Evolutionary conservation across 2,113 vertebrate species (phyloP).

Genomic region (Phalacrocorax aristotelis): DNA sequence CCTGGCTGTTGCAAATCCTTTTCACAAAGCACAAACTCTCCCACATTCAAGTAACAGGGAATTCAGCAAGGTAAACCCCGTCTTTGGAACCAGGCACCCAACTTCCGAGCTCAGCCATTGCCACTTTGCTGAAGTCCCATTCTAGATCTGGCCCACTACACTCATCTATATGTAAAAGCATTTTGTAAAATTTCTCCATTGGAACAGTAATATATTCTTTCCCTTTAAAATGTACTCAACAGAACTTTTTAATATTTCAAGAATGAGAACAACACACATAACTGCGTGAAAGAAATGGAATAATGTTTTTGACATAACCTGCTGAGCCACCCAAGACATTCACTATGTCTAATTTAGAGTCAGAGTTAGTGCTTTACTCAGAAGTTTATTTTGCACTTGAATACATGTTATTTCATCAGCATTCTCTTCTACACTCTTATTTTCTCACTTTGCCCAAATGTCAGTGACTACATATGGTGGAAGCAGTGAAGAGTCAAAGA

Average conservation of each 20-base stretch:
- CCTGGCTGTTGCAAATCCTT: not conserved
- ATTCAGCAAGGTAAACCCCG: not conserved
- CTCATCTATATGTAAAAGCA: not conserved
- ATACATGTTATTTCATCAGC: not conserved
- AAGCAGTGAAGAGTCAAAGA: not conserved
- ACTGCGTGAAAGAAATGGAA: not conserved
- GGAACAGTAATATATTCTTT: rapidly evolving
- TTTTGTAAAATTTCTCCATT: not conserved
- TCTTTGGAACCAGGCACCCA: not conserved
- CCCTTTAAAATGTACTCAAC: not conserved
- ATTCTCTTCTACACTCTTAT: not conserved
- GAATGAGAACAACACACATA: not conserved
- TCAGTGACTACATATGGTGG: not conserved
- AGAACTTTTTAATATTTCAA: not conserved
- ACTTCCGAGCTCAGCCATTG: not conserved
- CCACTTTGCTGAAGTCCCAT: not conserved
- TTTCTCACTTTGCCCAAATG: not conserved
- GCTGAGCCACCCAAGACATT: not conserved
- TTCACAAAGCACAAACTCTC: not conserved
- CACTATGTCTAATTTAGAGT: not conserved
- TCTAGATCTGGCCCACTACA: not conserved
- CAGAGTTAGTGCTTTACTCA: not conserved
- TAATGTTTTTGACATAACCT: not conserved
- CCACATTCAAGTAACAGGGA: not conserved
- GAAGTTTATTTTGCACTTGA: not conserved